Conservation (phyloP, 2,113 vertebrate genomes). For the Romanogobio albipinnatus region DNA sequence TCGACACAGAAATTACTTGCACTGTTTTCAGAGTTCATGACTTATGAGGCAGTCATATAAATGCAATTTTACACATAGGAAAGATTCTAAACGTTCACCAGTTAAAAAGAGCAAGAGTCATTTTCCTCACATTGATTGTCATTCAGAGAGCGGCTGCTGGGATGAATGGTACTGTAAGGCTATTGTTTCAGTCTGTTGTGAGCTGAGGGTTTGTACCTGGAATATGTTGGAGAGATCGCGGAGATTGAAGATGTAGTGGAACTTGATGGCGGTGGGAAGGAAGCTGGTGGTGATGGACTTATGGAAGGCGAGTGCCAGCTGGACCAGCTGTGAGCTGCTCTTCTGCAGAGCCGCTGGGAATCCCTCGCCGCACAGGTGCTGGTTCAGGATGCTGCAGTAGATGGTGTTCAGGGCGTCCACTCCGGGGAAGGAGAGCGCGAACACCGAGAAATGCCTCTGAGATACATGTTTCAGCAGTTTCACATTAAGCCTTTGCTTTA, state of each 20-base stretch:
- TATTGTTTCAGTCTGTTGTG: conserved; percentile 28
- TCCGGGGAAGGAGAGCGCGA: conserved; percentile 87
- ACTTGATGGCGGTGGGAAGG: conserved; percentile 92
- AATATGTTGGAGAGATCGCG: conserved; percentile 95
- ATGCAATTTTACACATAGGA: background rate
- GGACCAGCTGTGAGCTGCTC: conserved; percentile 77
- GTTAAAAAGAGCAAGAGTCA: background rate
- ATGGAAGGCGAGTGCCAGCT: conserved; percentile 85
- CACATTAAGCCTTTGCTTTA: background rate
- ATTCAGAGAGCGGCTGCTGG: background rate
- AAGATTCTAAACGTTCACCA: background rate
- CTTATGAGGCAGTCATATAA: conserved; percentile 62
- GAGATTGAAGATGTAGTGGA: conserved; percentile 96
- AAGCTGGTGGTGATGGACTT: conserved; percentile 82
- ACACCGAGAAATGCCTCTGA: conserved; percentile 93
- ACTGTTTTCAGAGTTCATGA: background rate
- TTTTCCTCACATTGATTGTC: background rate
- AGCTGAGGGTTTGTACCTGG: conserved; percentile 76
- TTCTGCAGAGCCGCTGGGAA: conserved; percentile 80
- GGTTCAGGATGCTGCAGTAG: conserved; percentile 87
- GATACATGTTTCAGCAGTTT: background rate
- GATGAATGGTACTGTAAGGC: background rate
- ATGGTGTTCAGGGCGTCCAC: conserved; percentile 87
- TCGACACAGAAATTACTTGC: background rate
- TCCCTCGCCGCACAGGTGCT: conserved; percentile 78